A percentile compares a stretch with the other conserved stretches of the same genome.
These are phyloP conservation scores for Theristus sp. DNA, from an alignment of 2,888 invertebrate species.

Conservation along the genomic window DNA sequence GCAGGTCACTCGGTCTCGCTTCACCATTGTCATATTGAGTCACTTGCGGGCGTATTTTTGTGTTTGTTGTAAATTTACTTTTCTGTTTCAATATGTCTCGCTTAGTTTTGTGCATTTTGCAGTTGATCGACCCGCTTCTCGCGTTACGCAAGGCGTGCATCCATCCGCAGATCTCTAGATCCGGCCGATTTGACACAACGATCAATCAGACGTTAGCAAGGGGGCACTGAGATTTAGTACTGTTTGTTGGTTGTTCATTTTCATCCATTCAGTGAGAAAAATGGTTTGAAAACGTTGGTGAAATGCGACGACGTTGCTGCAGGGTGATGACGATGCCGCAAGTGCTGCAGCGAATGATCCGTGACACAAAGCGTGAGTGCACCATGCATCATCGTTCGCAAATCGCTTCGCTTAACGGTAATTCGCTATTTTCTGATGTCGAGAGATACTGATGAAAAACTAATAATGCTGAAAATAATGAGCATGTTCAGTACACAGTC, in stretches of 20 bases:
- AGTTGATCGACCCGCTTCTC: conserved; percentile 46
- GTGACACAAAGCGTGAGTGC: conserved; percentile 42
- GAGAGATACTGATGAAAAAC: too few species aligned
- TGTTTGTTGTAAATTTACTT: too few species aligned
- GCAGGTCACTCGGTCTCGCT: too few species aligned
- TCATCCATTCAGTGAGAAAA: neutral
- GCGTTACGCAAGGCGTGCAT: conserved; percentile 51
- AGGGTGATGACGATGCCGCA: conserved; percentile 43
- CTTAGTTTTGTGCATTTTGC: too few species aligned
- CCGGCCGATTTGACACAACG: neutral
- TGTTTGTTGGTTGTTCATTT: neutral
- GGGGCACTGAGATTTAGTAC: too few species aligned
- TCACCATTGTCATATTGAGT: too few species aligned
- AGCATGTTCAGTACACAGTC: too few species aligned
- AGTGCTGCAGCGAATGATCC: conserved; percentile 45
- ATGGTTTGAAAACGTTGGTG: neutral
- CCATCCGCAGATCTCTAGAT: conserved; percentile 46
- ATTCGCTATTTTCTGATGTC: conserved; percentile 2
- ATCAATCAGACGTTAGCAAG: neutral
- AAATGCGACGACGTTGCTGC: neutral
- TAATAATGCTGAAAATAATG: too few species aligned
- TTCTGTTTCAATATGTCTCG: too few species aligned
- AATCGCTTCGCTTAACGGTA: conserved; percentile 48
- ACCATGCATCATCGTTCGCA: conserved; percentile 46
- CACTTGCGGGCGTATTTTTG: too few species aligned